A percentile compares a stretch with the other conserved stretches of the same genome.
phyloP scores from a whole-genome alignment of 2,797 vertebrate species.

The Hippoglossus hippoglossus region DNA sequence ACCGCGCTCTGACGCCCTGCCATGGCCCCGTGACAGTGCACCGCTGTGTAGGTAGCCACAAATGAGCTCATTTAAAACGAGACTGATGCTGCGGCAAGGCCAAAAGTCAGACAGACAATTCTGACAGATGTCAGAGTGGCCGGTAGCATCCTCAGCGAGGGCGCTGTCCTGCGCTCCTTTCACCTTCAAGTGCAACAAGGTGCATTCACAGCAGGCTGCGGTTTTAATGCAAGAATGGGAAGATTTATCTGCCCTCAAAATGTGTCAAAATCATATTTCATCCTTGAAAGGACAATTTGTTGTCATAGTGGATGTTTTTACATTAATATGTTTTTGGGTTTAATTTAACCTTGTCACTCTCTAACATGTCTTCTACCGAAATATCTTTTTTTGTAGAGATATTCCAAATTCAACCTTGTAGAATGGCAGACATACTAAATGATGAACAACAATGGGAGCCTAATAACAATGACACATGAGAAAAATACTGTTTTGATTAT shows the following conservation, averaged over 20 bases:
- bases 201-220: not conserved
- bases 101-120: conserved; percentile 65
- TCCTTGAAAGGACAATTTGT: not conserved
- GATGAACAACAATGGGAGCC: no score
- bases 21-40: conserved; percentile 63
- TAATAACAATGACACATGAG: no score
- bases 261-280: not conserved
- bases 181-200: conserved; percentile 25
- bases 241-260: not conserved
- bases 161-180: conserved; percentile 20
- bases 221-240: conserved; percentile 2
- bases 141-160: conserved; percentile 33
- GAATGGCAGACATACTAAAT: no score
- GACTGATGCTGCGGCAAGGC: conserved; percentile 48
- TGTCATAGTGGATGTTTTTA: conserved; percentile 1
- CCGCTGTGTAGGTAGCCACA: conserved; percentile 63
- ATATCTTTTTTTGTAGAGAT: no score
- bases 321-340: no score
- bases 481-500: no score
- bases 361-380: no score
- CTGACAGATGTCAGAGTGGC: conserved; percentile 63
- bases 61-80: conserved; percentile 77
- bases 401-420: no score
- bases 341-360: no score
- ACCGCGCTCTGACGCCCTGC: conserved; percentile 30